Evolutionary conservation across 2,888 invertebrate species (phyloP), one percentile per base, ranked within the genome.

Genomic region (Rhagonycha lutea): DNA sequence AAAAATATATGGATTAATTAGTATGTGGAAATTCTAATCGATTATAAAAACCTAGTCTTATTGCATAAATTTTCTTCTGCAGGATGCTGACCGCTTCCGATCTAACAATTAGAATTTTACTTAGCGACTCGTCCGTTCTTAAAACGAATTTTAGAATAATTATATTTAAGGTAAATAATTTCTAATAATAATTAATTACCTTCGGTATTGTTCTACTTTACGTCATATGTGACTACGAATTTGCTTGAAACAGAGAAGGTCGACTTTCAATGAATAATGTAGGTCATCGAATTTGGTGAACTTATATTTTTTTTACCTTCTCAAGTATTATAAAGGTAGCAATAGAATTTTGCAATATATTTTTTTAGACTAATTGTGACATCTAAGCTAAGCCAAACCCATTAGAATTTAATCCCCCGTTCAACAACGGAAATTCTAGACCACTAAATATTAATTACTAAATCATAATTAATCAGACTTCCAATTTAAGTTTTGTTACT

Each of bases 241-340:
- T 76, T 74, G 73, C 76, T 76, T 76, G 69, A 70, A 74, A 70
- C 70, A 71, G 76, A 76, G 76, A 76, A 76, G 76, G 76, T 74
- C 76, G 73, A 76, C 76, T 76, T 76, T 76, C 76, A 76, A 76
- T 73, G 63, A 14, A 29, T 69, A 61, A 79, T 79, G 75, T 79
- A 79, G 79, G 79, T 77, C 79, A 79, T 74, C 79, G 77, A 77
- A 79, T 73, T 79, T 77, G 75, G 79, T 77, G 75, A 74, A 77
- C 77, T 73, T 67, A 71, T 70, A 68, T 68, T 76, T 75, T 67
- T 69, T 65, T 24, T 65, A 65, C 68, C 61, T 72, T 72, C 65
- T 72, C 68, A 61, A 72, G 61, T 68, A 68, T 68, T 68, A 68
- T 32, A 29, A 18, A 18, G 47, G 47, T 47, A 47, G 29, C 32